A percentile compares a stretch with the other conserved stretches of the same genome.
Conservation (phyloP, 2,113 vertebrate species). For the human region GRCh38 chr11:31513501-31514000, state of each 20-base stretch:
- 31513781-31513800: neutral
- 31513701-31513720: neutral
- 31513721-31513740: neutral
- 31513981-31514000: neutral
- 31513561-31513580: neutral
- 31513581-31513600: conserved; percentile 15
- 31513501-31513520: conserved; percentile 41
- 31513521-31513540: neutral
- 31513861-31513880: neutral
- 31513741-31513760: neutral
- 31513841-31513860: neutral
- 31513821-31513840: neutral
- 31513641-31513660: conserved; percentile 6
- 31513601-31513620: neutral
- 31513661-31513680: neutral
- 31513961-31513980: neutral
- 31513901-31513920: neutral
- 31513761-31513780: neutral
- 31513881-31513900: neutral
- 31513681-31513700: neutral
- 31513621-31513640: neutral
- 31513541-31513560: neutral
- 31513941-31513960: neutral
- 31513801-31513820: conserved; percentile 7
- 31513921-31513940: conserved; percentile 1